phyloP scores from a whole-genome alignment of 2,797 vertebrate species.

The Sebastolobus alascanus region DNA sequence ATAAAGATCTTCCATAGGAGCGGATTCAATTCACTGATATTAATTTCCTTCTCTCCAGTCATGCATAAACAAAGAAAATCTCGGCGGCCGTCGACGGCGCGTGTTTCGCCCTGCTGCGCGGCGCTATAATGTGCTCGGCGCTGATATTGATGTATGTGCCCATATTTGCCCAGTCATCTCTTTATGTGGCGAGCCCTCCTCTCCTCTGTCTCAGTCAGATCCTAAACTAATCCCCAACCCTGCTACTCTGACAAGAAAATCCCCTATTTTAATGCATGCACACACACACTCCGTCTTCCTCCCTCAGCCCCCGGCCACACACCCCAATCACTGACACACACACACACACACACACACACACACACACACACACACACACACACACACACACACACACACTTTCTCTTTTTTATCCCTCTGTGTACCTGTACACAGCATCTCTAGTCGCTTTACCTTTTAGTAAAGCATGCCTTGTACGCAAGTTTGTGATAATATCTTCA shows the following conservation, averaged over 20 bases:
- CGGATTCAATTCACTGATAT: constrained; percentile 83
- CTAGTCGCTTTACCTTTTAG: constrained; percentile 34
- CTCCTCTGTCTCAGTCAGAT: constrained; percentile 83
- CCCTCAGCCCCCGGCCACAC: constrained; percentile 53
- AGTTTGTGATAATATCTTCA: constrained; percentile 42
- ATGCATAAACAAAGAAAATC: constrained; percentile 82
- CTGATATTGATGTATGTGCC: constrained; percentile 81
- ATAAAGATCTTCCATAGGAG: constrained; percentile 81
- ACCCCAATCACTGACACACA: constrained; percentile 14
- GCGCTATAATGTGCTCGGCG: constrained; percentile 61
- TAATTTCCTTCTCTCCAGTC: constrained; percentile 79
- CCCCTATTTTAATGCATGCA: constrained; percentile 84
- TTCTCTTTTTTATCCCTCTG: constrained; percentile 44
- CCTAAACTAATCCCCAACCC: constrained; percentile 86
- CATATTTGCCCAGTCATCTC: constrained; percentile 83
- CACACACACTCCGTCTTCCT: constrained; percentile 75
- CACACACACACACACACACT: constrained; percentile 10
- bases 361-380: constrained; percentile 15
- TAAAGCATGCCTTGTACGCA: constrained; percentile 27
- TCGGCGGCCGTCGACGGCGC: constrained; percentile 62
- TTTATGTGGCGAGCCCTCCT: constrained; percentile 81
- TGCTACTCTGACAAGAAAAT: constrained; percentile 87
- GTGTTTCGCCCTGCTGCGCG: constrained; percentile 60
- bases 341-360: constrained; percentile 15
- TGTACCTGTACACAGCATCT: constrained; percentile 63